Evolutionary conservation across 2,797 vertebrate genomes (phyloP).

Genomic region (Microhierax caerulescens): DNA sequence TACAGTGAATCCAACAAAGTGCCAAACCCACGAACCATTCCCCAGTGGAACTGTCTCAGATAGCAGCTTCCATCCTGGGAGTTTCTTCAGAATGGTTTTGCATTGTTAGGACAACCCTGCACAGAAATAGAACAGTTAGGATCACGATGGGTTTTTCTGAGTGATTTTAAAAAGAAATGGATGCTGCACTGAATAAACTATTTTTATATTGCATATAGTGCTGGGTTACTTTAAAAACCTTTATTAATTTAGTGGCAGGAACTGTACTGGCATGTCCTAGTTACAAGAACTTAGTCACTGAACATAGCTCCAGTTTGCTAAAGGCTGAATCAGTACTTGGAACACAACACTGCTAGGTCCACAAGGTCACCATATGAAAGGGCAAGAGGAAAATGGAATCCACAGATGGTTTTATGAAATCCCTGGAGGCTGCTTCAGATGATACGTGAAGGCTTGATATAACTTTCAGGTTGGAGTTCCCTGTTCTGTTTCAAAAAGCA

Average conservation of each 20-base stretch:
- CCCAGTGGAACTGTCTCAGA: neutral
- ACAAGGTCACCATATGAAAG: neutral
- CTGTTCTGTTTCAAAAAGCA: neutral
- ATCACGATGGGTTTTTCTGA: neutral
- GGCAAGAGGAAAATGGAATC: neutral
- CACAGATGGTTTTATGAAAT: neutral
- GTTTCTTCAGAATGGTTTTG: neutral
- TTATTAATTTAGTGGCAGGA: neutral
- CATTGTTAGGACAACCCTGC: neutral
- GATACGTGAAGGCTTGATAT: neutral
- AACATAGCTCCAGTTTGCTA: neutral
- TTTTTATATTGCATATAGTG: neutral
- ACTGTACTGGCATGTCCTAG: neutral
- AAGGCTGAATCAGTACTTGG: neutral
- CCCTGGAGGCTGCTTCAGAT: neutral
- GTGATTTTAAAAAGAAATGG: neutral
- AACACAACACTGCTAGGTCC: neutral
- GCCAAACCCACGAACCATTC: neutral
- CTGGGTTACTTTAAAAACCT: neutral
- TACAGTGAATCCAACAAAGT: neutral
- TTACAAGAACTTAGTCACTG: neutral
- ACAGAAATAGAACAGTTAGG: neutral
- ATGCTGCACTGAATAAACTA: slow-evolving; percentile 2
- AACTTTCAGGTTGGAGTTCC: neutral
- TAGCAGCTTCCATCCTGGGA: neutral